phyloP scores from a whole-genome alignment of 2,797 vertebrate species.

The Paguma larvata region DNA sequence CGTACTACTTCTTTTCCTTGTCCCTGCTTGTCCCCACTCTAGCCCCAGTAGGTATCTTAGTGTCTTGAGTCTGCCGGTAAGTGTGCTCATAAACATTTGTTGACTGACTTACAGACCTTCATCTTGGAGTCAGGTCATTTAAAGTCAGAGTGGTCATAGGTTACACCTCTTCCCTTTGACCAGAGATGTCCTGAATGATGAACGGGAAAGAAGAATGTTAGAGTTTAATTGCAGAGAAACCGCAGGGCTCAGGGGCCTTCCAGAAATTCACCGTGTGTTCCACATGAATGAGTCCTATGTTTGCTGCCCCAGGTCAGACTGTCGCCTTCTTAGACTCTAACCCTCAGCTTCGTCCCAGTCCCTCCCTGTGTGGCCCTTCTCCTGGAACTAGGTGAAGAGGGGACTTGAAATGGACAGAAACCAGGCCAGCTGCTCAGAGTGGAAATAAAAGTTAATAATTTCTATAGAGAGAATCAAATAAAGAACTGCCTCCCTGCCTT shows the following conservation, averaged over 20 bases:
- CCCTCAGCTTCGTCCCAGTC: no score
- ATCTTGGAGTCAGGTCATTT: background rate
- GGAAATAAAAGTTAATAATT: background rate
- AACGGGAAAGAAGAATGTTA: background rate
- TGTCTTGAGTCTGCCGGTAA: background rate
- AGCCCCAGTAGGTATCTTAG: background rate
- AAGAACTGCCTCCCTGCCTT: background rate
- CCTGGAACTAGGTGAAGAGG: background rate
- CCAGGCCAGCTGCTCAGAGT: background rate
- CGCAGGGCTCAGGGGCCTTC: background rate
- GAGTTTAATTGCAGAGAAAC: background rate
- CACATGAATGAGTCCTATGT: background rate
- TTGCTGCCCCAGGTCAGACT: background rate
- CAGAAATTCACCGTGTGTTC: background rate
- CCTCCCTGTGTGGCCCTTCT: background rate
- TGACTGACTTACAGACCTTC: background rate
- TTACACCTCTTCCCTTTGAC: background rate
- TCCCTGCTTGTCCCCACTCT: background rate
- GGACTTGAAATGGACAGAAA: background rate
- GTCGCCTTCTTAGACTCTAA: background rate
- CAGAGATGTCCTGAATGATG: background rate
- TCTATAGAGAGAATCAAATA: background rate
- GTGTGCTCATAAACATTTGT: background rate
- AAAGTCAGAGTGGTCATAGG: background rate
- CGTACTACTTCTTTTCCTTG: background rate